Base-by-base conservation (phyloP, 2,113 vertebrate species). In the Chionis minor region DNA sequence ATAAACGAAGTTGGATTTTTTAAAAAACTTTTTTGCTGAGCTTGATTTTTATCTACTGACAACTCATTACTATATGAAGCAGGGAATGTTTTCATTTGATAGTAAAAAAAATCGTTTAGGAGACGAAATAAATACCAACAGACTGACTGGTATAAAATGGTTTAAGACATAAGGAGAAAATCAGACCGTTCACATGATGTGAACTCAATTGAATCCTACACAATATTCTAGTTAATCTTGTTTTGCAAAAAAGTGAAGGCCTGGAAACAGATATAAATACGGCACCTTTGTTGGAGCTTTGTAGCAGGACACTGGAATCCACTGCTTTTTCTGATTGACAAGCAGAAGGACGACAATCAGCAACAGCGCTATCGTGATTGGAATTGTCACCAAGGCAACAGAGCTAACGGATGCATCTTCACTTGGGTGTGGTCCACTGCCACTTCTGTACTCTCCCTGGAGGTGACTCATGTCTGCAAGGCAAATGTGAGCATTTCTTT, bases 251-350 rank as follows among this genome's bases (percentile, higher is more conserved):
- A 65, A 1, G 11, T 26, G 10, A 52, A 70, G 78, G 22, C 23
- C 42, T 82, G 52, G 33, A 79, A 87, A 81, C 4, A 59, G 47
- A 74, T 32, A 44, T 75, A 51, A 82, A 77, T 9, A 56, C 0
- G 1, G 23, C 98, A 99, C 99, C 99, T 99, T 99, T 89, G 98
- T 98, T 75, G 99, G 99, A 90, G 99, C 93, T 94, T 98, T 98
- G 95, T 99, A 99, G 97, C 99, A 99, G 66, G 98, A 98, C 92
- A 99, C 98, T 26, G 98, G 98, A 77, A 99, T 97, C 99, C 99
- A 99, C 91, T 99, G 98, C 95, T 99, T 99, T 65, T 98, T 99
- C 97, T 99, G 98, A 94, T 99, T 99, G 96, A 99, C 73, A 42
- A 99, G 95, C 49, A 99, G 97, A 95, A 99, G 96, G n/a, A 98